Base-by-base conservation (phyloP, 2,113 vertebrate species). In the Sphaerodactylus townsendi region DNA sequence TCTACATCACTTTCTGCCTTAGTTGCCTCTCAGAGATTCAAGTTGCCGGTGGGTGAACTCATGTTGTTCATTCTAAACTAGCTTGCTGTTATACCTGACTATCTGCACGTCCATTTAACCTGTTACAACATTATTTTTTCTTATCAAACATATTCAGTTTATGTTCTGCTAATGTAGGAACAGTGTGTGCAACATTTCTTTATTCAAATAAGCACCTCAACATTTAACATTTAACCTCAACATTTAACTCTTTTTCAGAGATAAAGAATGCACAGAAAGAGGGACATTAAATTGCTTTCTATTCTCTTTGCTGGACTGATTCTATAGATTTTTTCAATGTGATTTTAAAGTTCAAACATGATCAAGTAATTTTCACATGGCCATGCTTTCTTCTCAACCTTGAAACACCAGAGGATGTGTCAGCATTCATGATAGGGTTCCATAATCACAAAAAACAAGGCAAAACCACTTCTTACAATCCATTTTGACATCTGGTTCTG, bases 1-100 rank as follows among this genome's bases (percentile, higher is more conserved):
- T 44, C 44, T 9, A 44, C 44, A 44, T 9, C 44, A 0, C 88
- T 72, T 84, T 62, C 75, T 79, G 50, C 85, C 35, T 90, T 50
- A 87, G 89, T 84, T 53, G 28, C 59, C 85, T 56, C 68, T 82
- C 70, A n/a, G 37, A 3, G 37, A 82, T 83, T 85, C 50, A 85
- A 86, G 4, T 2, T 80, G 84, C 82, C 83, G 90, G 46, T 74
- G 74, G 17, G 87, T 84, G 84, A 78, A 78, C 37, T 17, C 56
- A 39, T 3, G 11, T 39, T 28, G 11, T 39, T 62, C 10, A 48
- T 65, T 77, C 25, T 64, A 68, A 88, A 86, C 33, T 64, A 53
- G 50, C 35, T 3, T 76, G 50, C 66, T 81, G 83, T 77, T 79
- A 89, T 76, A 86, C 59, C 72, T 88, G 72, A 85, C 71, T n/a